Conservation (phyloP, 2,113 vertebrate species). For the Eidolon helvum region DNA sequence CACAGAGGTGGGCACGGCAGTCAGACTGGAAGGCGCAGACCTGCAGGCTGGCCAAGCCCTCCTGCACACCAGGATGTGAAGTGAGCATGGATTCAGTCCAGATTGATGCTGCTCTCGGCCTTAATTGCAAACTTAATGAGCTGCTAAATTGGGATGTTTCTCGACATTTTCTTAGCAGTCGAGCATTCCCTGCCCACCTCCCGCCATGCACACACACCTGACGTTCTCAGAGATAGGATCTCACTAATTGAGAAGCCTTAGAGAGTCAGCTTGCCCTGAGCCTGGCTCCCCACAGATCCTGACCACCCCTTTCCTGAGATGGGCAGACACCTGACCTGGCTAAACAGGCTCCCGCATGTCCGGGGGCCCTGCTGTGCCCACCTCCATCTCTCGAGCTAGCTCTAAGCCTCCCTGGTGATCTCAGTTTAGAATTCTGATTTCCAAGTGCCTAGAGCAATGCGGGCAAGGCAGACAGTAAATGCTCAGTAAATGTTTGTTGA, state of each 20-base stretch:
- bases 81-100: neutral
- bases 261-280: neutral
- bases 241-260: neutral
- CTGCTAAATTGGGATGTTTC: constrained; percentile 57
- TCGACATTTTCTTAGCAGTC: constrained; percentile 26
- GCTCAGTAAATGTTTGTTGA: neutral
- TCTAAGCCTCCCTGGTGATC: neutral
- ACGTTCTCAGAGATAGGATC: neutral
- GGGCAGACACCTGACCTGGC: neutral
- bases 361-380: rapidly evolving
- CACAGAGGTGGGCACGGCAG: rapidly evolving
- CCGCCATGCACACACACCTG: neutral
- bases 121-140: constrained; percentile 58
- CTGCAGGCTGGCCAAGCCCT: rapidly evolving
- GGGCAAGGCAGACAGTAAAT: neutral
- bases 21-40: neutral
- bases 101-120: neutral
- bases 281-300: neutral
- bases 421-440: neutral
- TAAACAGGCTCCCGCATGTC: neutral
- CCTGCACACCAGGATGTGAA: neutral
- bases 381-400: neutral
- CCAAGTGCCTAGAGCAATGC: neutral
- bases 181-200: neutral
- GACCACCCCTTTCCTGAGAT: neutral